Evolutionary conservation across 2,888 invertebrate genomes (phyloP).

Genomic region (Ophioninae sp.): DNA sequence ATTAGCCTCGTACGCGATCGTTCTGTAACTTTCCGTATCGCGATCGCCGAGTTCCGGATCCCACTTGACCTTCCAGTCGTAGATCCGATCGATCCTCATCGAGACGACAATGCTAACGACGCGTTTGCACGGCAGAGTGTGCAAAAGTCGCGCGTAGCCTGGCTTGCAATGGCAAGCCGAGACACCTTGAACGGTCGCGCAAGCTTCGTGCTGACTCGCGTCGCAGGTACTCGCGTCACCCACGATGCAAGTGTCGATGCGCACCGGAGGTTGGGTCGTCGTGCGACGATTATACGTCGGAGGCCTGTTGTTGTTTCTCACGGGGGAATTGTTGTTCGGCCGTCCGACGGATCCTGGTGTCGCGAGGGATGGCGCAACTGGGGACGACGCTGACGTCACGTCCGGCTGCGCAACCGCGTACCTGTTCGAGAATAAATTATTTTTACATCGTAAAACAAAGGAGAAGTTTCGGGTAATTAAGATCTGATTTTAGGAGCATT

Average conservation of each 20-base stretch:
- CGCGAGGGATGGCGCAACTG: constrained; percentile 66
- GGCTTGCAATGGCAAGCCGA: constrained; percentile 94
- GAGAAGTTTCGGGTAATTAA: too few relatives aligned
- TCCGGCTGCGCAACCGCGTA: constrained; percentile 87
- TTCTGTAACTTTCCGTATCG: constrained; percentile 90
- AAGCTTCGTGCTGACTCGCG: constrained; percentile 92
- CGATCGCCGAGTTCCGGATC: constrained; percentile 88
- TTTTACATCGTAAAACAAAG: too few relatives aligned
- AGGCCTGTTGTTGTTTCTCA: constrained; percentile 75
- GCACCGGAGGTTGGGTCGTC: constrained; percentile 86
- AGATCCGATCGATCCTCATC: constrained; percentile 91
- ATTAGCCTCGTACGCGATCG: constrained; percentile 92
- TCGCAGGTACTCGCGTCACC: constrained; percentile 96
- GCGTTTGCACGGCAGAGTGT: constrained; percentile 78
- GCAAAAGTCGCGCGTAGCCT: constrained; percentile 81
- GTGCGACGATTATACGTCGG: constrained; percentile 85
- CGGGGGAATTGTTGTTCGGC: neutral
- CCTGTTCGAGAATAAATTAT: constrained; percentile 69
- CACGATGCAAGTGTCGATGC: constrained; percentile 96
- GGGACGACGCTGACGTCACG: constrained; percentile 74
- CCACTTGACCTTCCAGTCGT: constrained; percentile 91
- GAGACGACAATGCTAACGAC: constrained; percentile 91
- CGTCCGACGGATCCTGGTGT: neutral
- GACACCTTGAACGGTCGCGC: constrained; percentile 90
- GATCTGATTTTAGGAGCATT: too few relatives aligned